Evolutionary conservation across 2,888 invertebrate genomes (phyloP), one percentile per base, ranked within the genome.

Genomic region (Folsomia manolachei): DNA sequence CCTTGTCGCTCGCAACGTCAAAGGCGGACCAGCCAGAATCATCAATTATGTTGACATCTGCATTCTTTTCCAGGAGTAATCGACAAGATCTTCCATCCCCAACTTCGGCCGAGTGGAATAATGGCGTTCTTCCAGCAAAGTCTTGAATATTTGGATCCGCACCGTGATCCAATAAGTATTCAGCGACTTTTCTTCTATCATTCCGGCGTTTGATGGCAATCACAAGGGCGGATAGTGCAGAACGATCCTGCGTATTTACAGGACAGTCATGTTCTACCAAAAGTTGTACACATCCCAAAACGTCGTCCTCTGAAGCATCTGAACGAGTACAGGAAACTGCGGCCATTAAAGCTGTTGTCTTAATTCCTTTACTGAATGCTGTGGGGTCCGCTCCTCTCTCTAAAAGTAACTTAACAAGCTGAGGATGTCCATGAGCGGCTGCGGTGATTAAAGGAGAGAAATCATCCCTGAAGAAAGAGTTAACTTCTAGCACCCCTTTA

Each of bases 1-100:
- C 71, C 11, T 63, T 63, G 11, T 75, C 68, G 27, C 71, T 71
- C 2, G 78, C 75, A 1, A 71, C 1, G 14, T 78, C 78, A 51
- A 53, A 27, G 1, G 72, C 68, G 18, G 51, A 66, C 14, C 27
- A 67, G 27, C 75, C 78, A 62, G 23, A 14, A 1, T 39, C 63
- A 63, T 78, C 75, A 1, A 70, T 27, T 0, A 64, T 14, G 27
- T 73, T 24, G 1, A 78, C 63, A 27, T 76, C 67, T 25, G 78
- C 75, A 1, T 67, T 67, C 18, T 78, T 53, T 27, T 73, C 68
- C 60, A 78, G 56, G 21, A 78, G 27, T 21, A 71, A 39, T 51
- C 73, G 65, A 52, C 73, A 70, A 14, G 73, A 52, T 51, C 39
- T 52, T 4, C 75, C 75, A 21, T 68, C 27, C 4, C 73, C 75